Percentiles rank a stretch among this genome's conserved stretches.
phyloP scores from a whole-genome alignment of 2,113 vertebrate genomes.

The Nothocercus nigrocapillus region DNA sequence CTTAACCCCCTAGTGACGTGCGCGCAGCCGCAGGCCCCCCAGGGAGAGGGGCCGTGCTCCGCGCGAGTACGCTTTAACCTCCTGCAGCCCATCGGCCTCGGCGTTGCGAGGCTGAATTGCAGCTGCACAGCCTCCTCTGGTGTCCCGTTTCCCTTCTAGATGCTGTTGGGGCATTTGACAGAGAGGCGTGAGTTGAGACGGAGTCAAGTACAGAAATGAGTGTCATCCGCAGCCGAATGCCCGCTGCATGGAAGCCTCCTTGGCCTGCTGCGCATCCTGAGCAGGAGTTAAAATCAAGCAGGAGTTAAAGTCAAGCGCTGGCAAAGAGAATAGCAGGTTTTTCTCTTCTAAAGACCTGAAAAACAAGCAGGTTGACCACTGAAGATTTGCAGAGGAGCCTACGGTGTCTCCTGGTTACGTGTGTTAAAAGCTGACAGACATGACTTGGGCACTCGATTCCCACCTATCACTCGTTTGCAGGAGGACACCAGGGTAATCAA shows the following conservation, averaged over 20 bases:
- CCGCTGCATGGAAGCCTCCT: rapidly evolving
- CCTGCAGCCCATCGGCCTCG: neutral
- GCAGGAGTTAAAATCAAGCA: neutral
- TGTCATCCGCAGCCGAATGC: neutral
- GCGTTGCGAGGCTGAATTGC: neutral
- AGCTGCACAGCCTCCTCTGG: neutral
- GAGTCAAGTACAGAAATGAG: neutral
- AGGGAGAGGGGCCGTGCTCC: too few relatives aligned
- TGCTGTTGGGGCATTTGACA: neutral
- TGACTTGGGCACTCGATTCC: neutral
- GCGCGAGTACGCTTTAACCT: neutral
- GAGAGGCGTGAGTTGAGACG: neutral
- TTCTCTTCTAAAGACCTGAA: too few relatives aligned
- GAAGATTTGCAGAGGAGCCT: neutral
- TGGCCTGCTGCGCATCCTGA: neutral
- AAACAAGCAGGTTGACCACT: neutral
- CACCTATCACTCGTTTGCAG: neutral
- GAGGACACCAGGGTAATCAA: neutral
- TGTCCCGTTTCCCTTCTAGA: neutral
- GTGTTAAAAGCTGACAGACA: neutral
- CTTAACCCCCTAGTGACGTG: neutral
- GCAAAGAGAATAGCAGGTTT: neutral
- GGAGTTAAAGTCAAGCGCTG: neutral
- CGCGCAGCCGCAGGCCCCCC: rapidly evolving
- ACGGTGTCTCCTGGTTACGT: neutral